phyloP scores from a whole-genome alignment of 2,113 vertebrate genomes.

The Hippocampus mohnikei region DNA sequence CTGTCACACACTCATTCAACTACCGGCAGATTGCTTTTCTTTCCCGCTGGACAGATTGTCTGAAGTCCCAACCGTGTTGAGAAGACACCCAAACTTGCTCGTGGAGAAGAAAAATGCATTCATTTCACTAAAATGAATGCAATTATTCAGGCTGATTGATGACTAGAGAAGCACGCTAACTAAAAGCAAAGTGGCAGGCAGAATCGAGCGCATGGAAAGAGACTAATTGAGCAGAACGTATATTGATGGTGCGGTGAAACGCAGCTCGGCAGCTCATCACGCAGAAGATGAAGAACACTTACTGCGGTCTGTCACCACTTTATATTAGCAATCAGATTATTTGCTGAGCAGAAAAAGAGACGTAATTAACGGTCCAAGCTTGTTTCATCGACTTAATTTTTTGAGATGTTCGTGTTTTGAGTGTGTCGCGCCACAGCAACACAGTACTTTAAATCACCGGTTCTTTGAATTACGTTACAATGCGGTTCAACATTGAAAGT shows the following conservation, averaged over 20 bases:
- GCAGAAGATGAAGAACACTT: constrained; percentile 54
- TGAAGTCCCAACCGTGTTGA: too few species aligned
- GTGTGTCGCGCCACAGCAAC: constrained; percentile 2
- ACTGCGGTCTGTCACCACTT: constrained; percentile 60
- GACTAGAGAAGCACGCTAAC: constrained; percentile 27
- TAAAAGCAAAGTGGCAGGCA: constrained; percentile 36
- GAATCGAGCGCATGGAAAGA: constrained; percentile 23
- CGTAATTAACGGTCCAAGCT: constrained; percentile 9
- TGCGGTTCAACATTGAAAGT: too few species aligned
- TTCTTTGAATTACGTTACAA: too few species aligned
- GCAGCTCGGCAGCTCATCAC: constrained; percentile 26
- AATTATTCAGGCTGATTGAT: constrained; percentile 12
- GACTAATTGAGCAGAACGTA: constrained; percentile 61
- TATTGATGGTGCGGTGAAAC: constrained; percentile 55
- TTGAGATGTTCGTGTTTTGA: not conserved
- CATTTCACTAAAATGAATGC: constrained; percentile 22
- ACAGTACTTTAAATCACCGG: too few species aligned
- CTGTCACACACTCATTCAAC: constrained; percentile 31
- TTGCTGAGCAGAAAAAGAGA: constrained; percentile 27
- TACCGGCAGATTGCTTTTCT: constrained; percentile 5
- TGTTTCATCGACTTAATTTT: constrained; percentile 11
- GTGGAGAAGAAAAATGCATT: not conserved
- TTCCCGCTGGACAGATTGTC: constrained; percentile 4
- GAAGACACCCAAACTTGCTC: constrained; percentile 12
- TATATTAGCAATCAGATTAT: constrained; percentile 30